Base-by-base conservation (phyloP, 2,888 invertebrate species). In the Petrophora chlorosata region DNA sequence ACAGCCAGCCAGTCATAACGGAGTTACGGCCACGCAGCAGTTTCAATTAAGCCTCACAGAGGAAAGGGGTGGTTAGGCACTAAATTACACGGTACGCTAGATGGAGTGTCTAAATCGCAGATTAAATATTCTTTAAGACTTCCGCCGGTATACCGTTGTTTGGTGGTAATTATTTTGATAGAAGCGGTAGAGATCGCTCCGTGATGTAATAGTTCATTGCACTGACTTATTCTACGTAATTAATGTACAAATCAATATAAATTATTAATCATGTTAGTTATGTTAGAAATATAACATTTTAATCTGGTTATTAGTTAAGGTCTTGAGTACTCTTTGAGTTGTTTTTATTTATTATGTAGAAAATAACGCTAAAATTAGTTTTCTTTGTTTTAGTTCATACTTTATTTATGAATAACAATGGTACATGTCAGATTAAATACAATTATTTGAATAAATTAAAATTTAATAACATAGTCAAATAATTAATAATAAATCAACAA, bases 51-150 rank as follows among this genome's bases (percentile, higher is more conserved):
- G 29, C 38, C 43, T 53, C 56, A 25, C 53, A 32, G 48, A 58
- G 54, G 51, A 56, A 59, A 53, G 56, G 56, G 56, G 58, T 61
- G 53, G 61, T 61, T 61, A 61, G 54, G 50, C 47, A 42, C 30
- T 46, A 61, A 59, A 61, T 61, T 61, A 55, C 39, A 51, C 34
- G 29, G 33, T 43, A 14, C 39, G 43, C 22, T 33, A 42, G 43
- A 49, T 43, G 14, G 34, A 40, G 43, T 39, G 43, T 49, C 49
- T 43, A 39, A 38, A 33, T 33, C 33, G 14, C 23, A 43, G 43
- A 49, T 49, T 49, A 49, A 49, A 43, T 49, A 49, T 49, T 49
- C 43, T 49, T 49, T 42, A 49, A 39, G 36, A 28, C 43, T 49
- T 49, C 49, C 49, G 48, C 48, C 34, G 28, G 25, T n/a, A 4